Conservation (phyloP, 2,797 vertebrate genomes). For the Euthynnus affinis region DNA sequence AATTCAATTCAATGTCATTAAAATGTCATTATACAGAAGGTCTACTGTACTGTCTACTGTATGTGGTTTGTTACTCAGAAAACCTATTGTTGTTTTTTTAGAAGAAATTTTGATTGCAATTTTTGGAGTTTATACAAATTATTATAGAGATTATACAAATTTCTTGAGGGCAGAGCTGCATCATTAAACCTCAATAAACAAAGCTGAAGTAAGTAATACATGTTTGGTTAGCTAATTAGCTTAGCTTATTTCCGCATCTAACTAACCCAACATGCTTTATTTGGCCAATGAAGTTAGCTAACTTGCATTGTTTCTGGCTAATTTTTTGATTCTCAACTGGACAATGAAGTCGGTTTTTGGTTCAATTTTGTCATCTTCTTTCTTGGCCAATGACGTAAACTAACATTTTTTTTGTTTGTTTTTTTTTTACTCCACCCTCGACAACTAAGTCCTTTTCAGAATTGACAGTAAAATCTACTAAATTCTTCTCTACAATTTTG, state of each 20-base stretch:
- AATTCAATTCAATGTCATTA: not conserved
- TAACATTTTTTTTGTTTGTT: too few relatives aligned
- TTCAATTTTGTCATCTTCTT: too few relatives aligned
- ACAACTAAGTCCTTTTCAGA: not conserved
- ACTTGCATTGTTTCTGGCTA: not conserved
- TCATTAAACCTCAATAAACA: not conserved
- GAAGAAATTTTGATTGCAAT: too few relatives aligned
- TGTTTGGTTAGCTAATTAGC: not conserved
- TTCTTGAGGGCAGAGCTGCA: not conserved
- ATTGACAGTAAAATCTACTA: not conserved
- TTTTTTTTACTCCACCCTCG: not conserved
- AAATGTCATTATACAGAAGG: not conserved
- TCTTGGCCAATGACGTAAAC: too few relatives aligned
- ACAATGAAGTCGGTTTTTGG: too few relatives aligned
- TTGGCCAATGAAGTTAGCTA: not conserved
- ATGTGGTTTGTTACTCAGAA: too few relatives aligned
- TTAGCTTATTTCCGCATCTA: not conserved
- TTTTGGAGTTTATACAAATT: too few relatives aligned
- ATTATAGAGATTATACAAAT: too few relatives aligned
- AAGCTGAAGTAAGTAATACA: not conserved
- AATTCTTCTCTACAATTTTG: not conserved
- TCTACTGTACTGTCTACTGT: too few relatives aligned
- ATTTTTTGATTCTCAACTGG: too few relatives aligned
- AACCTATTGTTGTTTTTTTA: too few relatives aligned
- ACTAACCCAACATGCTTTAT: not conserved